A percentile compares a stretch with the other conserved stretches of the same genome.
Conservation (phyloP, 2,113 vertebrate genomes). For the Desmodus rotundus region DNA sequence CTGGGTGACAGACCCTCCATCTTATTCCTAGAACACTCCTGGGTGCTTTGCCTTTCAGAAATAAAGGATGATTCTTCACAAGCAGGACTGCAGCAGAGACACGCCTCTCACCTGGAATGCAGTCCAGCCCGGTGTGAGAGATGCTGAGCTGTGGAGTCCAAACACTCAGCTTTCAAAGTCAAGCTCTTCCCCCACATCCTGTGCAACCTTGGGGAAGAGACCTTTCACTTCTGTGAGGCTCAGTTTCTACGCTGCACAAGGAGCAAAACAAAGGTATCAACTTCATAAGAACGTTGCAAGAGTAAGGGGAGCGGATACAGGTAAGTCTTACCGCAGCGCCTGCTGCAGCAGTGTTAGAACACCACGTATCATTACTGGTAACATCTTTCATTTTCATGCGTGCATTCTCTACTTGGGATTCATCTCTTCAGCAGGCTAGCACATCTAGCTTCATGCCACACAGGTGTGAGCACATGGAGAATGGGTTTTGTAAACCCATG, state of each 20-base stretch:
- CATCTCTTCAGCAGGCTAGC: not conserved
- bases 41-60: not conserved
- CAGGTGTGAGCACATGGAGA: rapidly evolving
- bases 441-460: not conserved
- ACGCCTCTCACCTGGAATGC: not conserved
- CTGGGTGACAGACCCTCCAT: rapidly evolving
- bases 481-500: not conserved
- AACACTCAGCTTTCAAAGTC: too few species aligned
- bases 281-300: too few species aligned
- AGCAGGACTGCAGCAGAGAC: not conserved
- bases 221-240: not conserved
- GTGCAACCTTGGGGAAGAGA: not conserved
- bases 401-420: not conserved
- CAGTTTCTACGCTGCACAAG: not conserved
- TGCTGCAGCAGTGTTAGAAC: rapidly evolving
- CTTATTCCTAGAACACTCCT: rapidly evolving
- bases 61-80: not conserved
- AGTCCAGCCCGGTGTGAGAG: rapidly evolving
- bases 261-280: not conserved
- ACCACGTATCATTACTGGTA: rapidly evolving
- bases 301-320: not conserved
- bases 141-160: rapidly evolving
- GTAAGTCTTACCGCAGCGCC: not conserved
- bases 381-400: not conserved
- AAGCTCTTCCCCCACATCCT: not conserved